These are phyloP conservation scores for Lathamus discolor DNA, from an alignment of 2,113 vertebrate species.

Conservation along the genomic window DNA sequence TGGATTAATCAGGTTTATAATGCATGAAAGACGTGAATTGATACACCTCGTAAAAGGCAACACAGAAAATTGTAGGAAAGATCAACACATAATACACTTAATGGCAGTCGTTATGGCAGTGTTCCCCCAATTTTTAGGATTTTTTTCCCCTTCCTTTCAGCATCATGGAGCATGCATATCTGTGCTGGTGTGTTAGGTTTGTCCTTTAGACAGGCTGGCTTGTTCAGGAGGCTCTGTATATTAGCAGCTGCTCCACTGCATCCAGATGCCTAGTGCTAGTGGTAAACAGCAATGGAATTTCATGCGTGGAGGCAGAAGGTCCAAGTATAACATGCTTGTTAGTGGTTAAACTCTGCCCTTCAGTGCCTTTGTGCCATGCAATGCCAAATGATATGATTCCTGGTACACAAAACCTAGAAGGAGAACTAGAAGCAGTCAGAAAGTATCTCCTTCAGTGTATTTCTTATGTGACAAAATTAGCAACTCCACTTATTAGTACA, in stretches of 20 bases:
- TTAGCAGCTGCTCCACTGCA: neutral
- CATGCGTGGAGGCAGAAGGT: neutral
- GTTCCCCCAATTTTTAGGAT: neutral
- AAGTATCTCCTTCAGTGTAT: neutral
- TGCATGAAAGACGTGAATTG: neutral
- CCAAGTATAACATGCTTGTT: neutral
- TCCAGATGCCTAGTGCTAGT: neutral
- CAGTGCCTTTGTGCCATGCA: accelerated
- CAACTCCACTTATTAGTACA: neutral
- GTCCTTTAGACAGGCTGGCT: neutral
- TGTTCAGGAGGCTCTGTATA: accelerated
- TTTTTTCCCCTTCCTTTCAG: neutral
- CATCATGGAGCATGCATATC: neutral
- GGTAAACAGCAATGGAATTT: neutral
- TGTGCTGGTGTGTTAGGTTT: neutral
- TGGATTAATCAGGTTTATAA: neutral
- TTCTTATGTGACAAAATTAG: neutral
- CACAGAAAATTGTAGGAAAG: neutral
- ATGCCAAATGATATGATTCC: neutral
- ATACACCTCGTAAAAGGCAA: neutral
- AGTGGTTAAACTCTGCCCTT: neutral
- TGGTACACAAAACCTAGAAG: neutral
- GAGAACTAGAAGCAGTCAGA: neutral
- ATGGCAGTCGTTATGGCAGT: neutral
- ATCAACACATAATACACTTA: accelerated